These are phyloP conservation scores for Falco rusticolus DNA, from an alignment of 2,797 vertebrate species.

Conservation along the genomic window DNA sequence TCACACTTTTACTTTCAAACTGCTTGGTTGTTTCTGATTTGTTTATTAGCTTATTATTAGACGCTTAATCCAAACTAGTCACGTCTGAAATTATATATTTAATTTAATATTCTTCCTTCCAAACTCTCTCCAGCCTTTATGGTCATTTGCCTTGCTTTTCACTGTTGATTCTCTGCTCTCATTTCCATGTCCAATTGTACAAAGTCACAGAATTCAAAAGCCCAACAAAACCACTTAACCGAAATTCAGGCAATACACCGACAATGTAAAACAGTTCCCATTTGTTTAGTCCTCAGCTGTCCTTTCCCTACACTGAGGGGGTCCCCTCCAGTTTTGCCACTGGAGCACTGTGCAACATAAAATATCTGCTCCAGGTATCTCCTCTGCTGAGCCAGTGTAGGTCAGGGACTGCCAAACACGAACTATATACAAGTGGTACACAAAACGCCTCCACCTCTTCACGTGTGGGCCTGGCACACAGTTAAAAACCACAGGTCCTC, in stretches of 20 bases:
- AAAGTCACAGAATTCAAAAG: not conserved
- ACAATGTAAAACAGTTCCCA: not conserved
- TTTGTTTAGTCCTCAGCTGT: not conserved
- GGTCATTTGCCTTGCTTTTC: not conserved
- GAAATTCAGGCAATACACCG: not conserved
- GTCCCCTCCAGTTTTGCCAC: not conserved
- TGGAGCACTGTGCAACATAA: not conserved
- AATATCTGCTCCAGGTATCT: not conserved
- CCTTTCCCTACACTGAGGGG: not conserved
- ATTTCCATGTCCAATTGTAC: not conserved
- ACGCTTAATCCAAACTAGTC: not conserved
- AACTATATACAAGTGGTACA: not conserved
- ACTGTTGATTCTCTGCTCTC: not conserved
- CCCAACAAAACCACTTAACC: not conserved
- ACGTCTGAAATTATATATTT: not conserved
- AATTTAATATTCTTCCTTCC: not conserved
- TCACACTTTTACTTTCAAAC: not conserved
- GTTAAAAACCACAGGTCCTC: not conserved
- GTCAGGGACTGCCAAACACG: not conserved
- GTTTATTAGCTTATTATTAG: not conserved
- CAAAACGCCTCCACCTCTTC: not conserved
- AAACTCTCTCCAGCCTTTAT: not conserved
- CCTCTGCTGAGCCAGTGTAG: not conserved
- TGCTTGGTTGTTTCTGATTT: not conserved
- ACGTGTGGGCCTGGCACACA: not conserved